Base-by-base conservation (phyloP, 1,140 invertebrate species). In the Myzus persicae region DNA sequence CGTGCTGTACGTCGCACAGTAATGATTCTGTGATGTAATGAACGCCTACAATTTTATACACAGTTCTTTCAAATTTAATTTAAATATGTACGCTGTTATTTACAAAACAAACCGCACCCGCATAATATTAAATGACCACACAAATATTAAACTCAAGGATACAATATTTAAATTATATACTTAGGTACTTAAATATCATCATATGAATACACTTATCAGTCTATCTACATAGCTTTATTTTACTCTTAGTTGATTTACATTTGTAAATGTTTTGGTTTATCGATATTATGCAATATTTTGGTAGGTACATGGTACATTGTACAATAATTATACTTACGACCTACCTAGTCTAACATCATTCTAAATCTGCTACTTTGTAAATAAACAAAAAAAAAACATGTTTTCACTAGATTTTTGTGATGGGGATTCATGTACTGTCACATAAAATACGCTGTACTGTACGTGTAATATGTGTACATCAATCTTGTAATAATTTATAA, bases 121-220 rank as follows among this genome's bases (percentile, higher is more conserved):
- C 38, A 90, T 90, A 59, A 59, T 42, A 89, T 24, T 51, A 40
- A 40, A 48, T 46, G 31, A 48, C 46, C 87, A 89, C 48, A 36
- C 40, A 54, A 54, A 54, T 36, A 89, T 89, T 89, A 36, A 88
- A 36, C 31, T 54, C 46, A 89, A 89, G 87, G 87, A 89, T 89
- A 89, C 44, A 40, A 54, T 89, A 89, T 89, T 89, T 51, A 59
- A 54, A 90, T 59, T 90, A 2, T 89, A 51, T 14, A 48, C n/a
- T n/a, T n/a, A 44, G 59, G 11, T 42, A 84, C 36, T 26, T 40
- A 89, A 88, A 88, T 24, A 36, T 88, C 85, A 31, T 76, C 59
- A n/a, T 76, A 76, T 14, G 59, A n/a, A 36, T 89, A 51, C 4
- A 88, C 46, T 36, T 36, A 89, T 89, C n/a, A 89, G 31, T 76